A percentile compares a stretch with the other conserved stretches of the same genome.
phyloP scores from a whole-genome alignment of 2,888 invertebrate species.

The Eupithecia pulchellata region DNA sequence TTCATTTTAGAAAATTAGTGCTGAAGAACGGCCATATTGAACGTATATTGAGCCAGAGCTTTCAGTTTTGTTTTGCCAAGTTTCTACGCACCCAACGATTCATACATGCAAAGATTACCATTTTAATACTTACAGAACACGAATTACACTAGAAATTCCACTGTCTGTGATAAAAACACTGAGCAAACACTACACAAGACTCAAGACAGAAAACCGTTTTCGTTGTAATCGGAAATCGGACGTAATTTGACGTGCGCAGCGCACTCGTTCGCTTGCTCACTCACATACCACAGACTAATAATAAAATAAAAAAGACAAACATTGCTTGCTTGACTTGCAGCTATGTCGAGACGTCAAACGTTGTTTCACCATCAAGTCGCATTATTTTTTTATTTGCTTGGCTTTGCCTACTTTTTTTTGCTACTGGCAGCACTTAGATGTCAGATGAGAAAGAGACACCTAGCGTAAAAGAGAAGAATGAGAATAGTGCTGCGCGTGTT shows the following conservation, averaged over 20 bases:
- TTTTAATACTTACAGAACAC: slow-evolving; percentile 74
- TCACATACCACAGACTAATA: slow-evolving; percentile 22
- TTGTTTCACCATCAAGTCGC: background rate
- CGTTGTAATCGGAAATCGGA: slow-evolving; percentile 24
- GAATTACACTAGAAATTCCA: slow-evolving; percentile 71
- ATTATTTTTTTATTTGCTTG: no score
- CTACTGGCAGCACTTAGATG: background rate
- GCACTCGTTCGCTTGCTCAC: slow-evolving; percentile 37
- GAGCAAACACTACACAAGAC: slow-evolving; percentile 79
- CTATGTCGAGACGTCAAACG: background rate
- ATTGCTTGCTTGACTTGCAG: background rate
- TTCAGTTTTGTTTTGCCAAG: slow-evolving; percentile 38
- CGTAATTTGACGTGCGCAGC: slow-evolving; percentile 19
- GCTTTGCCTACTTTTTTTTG: background rate
- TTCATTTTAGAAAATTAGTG: slow-evolving; percentile 53
- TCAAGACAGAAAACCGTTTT: slow-evolving; percentile 80
- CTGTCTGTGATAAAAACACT: slow-evolving; percentile 72
- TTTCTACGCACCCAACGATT: slow-evolving; percentile 8
- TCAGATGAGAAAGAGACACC: background rate
- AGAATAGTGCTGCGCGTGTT: background rate
- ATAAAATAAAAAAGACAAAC: background rate
- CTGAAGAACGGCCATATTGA: slow-evolving; percentile 83
- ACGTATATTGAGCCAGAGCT: slow-evolving; percentile 61
- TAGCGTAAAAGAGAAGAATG: background rate
- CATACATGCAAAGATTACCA: slow-evolving; percentile 30